Conservation (phyloP, 2,888 invertebrate species). For the Shargacucullia verbasci region DNA sequence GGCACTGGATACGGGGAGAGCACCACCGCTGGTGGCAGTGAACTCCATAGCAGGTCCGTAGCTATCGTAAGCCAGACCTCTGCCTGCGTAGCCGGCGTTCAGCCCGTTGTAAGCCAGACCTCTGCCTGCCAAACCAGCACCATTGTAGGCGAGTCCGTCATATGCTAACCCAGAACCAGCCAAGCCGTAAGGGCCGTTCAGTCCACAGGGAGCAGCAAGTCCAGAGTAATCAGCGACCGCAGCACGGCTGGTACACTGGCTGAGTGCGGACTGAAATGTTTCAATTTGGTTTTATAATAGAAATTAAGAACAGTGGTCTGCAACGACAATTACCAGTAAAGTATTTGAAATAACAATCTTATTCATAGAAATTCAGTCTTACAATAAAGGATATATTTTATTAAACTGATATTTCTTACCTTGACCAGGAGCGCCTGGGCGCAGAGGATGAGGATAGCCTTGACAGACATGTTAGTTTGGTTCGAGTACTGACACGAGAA, state of each 20-base stretch:
- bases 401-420: neutral
- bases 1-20: conserved; percentile 48
- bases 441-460: conserved; percentile 60
- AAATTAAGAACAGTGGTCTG: no score
- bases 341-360: no score
- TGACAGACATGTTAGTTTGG: conserved; percentile 58
- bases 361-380: no score
- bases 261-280: conserved; percentile 22
- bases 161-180: conserved; percentile 2
- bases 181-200: neutral
- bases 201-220: neutral
- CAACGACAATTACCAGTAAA: no score
- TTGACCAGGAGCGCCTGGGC: conserved; percentile 46
- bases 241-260: conserved; percentile 25
- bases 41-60: conserved; percentile 11
- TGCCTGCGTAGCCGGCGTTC: conserved; percentile 7
- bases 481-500: conserved; percentile 26
- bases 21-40: conserved; percentile 34
- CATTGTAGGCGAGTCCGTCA: neutral
- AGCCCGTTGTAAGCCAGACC: conserved; percentile 6
- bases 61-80: conserved; percentile 10
- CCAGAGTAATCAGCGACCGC: conserved; percentile 23
- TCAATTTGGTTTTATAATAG: neutral
- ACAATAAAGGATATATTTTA: no score
- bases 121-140: conserved; percentile 3